Evolutionary conservation across 2,797 vertebrate genomes (phyloP).

Genomic region (Petrocephalus schoutedeni): DNA sequence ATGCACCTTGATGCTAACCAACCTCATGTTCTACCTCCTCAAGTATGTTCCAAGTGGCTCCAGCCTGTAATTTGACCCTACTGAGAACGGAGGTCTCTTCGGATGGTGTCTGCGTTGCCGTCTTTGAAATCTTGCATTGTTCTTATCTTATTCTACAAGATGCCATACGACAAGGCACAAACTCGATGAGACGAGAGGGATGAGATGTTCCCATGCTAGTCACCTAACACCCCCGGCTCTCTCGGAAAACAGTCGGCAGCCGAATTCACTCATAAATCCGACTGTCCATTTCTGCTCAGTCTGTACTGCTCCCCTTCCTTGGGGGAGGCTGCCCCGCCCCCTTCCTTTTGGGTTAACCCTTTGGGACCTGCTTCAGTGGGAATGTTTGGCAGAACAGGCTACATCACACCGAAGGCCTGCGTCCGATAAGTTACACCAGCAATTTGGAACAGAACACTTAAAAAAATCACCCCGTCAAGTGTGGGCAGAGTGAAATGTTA

Average conservation of each 20-base stretch:
- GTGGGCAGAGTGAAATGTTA: not conserved
- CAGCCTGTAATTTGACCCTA: not conserved
- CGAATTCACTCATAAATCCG: not conserved
- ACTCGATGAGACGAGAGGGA: not conserved
- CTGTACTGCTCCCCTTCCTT: not conserved
- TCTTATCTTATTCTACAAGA: not conserved
- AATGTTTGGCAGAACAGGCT: not conserved
- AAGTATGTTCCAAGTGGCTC: not conserved
- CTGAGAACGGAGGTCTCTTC: not conserved
- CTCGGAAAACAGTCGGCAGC: not conserved
- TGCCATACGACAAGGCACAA: not conserved
- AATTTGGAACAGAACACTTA: not conserved
- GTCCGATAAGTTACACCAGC: not conserved
- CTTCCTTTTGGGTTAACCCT: not conserved
- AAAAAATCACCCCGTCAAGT: not conserved
- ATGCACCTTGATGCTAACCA: not conserved
- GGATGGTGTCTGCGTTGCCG: too few species aligned
- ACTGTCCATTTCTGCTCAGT: not conserved
- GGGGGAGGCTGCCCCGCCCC: not conserved
- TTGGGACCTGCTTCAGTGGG: too few species aligned
- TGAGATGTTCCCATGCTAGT: not conserved
- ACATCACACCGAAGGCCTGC: not conserved
- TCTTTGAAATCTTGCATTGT: too few species aligned
- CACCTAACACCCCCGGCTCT: not conserved
- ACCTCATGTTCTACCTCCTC: not conserved